phyloP scores from a whole-genome alignment of 53 echinoderm and acorn worm genomes.

The Temnopleurus reevesii region DNA sequence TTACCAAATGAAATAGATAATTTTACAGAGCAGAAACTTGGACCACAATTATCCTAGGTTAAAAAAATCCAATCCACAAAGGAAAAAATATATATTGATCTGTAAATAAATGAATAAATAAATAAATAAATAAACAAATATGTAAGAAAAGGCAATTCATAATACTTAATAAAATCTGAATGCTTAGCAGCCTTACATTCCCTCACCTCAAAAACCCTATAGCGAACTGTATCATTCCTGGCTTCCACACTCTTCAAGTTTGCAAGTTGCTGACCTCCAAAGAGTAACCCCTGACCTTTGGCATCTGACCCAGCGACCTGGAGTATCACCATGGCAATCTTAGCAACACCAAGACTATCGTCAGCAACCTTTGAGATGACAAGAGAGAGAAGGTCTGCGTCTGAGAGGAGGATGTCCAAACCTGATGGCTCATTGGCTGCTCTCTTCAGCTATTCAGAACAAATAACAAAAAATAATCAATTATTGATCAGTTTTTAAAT shows the following conservation, averaged over 20 bases:
- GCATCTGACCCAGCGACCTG: conserved; percentile 47
- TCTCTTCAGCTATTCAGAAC: conserved; percentile 19
- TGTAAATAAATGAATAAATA: too few relatives aligned
- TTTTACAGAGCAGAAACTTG: too few relatives aligned
- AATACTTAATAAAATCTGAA: too few relatives aligned
- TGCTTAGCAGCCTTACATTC: too few relatives aligned
- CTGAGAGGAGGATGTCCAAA: conserved; percentile 19
- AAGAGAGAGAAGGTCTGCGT: conserved; percentile 51
- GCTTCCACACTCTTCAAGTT: conserved; percentile 58
- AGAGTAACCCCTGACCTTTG: conserved; percentile 57
- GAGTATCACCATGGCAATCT: conserved; percentile 61
- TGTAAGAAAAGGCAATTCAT: too few relatives aligned
- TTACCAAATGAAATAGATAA: too few relatives aligned
- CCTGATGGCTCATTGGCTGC: conserved; percentile 1
- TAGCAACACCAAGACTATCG: conserved; percentile 64
- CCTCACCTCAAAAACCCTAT: conserved; percentile 80
- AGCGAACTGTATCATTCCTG: conserved; percentile 68
- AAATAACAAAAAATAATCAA: background rate
- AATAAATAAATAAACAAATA: too few relatives aligned
- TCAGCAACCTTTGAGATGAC: conserved; percentile 66
- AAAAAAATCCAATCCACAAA: too few relatives aligned
- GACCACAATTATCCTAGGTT: too few relatives aligned
- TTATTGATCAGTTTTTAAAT: too few relatives aligned
- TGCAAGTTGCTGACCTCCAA: conserved; percentile 45
- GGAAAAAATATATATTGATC: too few relatives aligned